Base-by-base conservation (phyloP, 2,888 invertebrate genomes). In the Liopterus haemorrhoidalis region DNA sequence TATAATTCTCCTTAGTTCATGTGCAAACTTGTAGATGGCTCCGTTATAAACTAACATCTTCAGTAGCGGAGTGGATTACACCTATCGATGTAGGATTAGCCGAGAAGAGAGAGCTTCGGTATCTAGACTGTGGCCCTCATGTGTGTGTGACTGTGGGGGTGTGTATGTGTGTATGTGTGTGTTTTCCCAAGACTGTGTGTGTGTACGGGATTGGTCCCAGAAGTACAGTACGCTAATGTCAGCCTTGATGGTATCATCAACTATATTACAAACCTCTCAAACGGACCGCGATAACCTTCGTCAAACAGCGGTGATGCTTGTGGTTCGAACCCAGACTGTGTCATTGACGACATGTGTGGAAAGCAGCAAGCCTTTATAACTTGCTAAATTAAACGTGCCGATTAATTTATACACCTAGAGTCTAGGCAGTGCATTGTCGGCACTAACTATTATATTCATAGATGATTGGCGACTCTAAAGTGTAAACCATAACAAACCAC, bases 151-250 rank as follows among this genome's bases (percentile, higher is more conserved):
- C 35, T 28, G 31, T 40, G 28, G 27, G 42, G 8, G 14, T 14
- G n/a, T 14, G 14, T 31, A 14, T 31, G 14, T 32, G 1, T 32
- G 14, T 32, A 31, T 31, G 3, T 31, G 18, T 15, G 14, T 32
- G 18, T 14, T n/a, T n/a, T n/a, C n/a, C n/a, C n/a, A n/a, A n/a
- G n/a, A n/a, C n/a, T n/a, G n/a, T n/a, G n/a, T 11, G 35, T 18
- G 11, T 35, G 20, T 12, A 64, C 61, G 59, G 53, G 62, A 68
- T 67, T 63, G 66, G 64, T 68, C 69, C 68, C 68, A 55, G 54
- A 61, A 59, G 65, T 62, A 64, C 63, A 61, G 61, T 69, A 63
- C 60, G 60, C 62, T 68, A 68, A 69, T 69, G 63, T 62, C 57
- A 54, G 54, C 55, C 57, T 57, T 61, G 64, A 65, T 65, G 59